Conservation (phyloP, 2,888 invertebrate species). For the Dicycla oo region DNA sequence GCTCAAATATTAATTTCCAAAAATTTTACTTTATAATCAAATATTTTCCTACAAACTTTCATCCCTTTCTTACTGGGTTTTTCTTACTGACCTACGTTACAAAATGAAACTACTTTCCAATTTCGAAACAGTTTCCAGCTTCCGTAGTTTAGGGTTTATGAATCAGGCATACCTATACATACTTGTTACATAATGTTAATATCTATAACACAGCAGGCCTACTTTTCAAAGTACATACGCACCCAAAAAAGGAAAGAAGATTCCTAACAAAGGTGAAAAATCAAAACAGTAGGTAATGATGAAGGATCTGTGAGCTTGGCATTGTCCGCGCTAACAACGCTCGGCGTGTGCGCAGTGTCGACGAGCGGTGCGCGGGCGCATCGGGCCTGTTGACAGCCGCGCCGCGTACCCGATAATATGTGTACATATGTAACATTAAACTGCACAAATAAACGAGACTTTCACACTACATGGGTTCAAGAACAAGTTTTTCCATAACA, state of each 20-base stretch:
- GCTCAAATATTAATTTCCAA: background rate
- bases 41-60: background rate
- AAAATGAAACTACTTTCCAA: background rate
- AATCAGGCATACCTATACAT: background rate
- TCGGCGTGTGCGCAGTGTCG: conserved; percentile 70
- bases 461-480: conserved; percentile 91
- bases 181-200: background rate
- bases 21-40: too few relatives aligned
- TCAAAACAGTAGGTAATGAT: conserved; percentile 74
- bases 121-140: background rate
- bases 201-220: background rate
- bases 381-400: conserved; percentile 81
- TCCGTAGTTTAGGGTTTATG: background rate
- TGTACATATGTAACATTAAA: conserved; percentile 91
- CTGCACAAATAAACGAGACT: conserved; percentile 90
- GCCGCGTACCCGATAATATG: conserved; percentile 87
- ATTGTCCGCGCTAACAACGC: conserved; percentile 84
- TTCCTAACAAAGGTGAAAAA: conserved; percentile 54
- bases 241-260: conserved; percentile 25
- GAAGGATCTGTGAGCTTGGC: conserved; percentile 74
- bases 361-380: conserved; percentile 60
- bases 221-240: background rate
- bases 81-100: too few relatives aligned
- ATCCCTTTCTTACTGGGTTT: background rate
- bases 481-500: conserved; percentile 91